phyloP scores from a whole-genome alignment of 2,113 vertebrate genomes.

The Mugil cephalus region DNA sequence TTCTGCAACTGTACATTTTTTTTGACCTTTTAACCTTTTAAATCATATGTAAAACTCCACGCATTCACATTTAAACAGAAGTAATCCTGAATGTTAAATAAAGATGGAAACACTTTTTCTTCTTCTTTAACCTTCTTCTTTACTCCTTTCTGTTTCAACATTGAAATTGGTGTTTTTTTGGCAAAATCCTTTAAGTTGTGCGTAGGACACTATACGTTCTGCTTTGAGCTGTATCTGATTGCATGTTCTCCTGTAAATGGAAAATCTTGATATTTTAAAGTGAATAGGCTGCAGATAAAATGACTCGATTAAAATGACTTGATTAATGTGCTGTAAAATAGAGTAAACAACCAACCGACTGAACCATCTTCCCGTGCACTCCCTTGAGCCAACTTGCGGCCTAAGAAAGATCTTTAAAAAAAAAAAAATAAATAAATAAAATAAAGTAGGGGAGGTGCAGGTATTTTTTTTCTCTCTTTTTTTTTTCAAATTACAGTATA shows the following conservation, averaged over 20 bases:
- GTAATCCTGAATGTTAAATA: no score
- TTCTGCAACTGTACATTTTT: no score
- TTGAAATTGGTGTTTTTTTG: no score
- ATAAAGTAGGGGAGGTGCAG: conserved; percentile 42
- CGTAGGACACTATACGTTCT: no score
- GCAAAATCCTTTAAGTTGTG: no score
- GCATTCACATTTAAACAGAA: no score
- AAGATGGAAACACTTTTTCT: no score
- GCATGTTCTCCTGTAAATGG: conserved; percentile 9
- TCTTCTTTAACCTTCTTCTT: no score
- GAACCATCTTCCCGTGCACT: conserved; percentile 48
- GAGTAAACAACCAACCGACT: conserved; percentile 35
- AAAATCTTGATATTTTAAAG: neutral
- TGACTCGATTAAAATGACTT: no score
- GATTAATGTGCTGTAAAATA: conserved; percentile 43
- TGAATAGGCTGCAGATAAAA: conserved; percentile 17
- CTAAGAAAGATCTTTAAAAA: conserved; percentile 64
- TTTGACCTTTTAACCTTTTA: no score
- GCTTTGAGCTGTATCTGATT: neutral
- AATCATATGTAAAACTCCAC: no score
- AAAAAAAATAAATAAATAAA: conserved; percentile 28
- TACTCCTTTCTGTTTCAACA: no score
- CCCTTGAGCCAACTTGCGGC: conserved; percentile 59
- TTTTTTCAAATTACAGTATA: conserved; percentile 79
- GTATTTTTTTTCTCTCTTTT: conserved; percentile 34